Evolutionary conservation across 2,888 invertebrate species (phyloP).

Genomic region (Drosophila aldrichi): DNA sequence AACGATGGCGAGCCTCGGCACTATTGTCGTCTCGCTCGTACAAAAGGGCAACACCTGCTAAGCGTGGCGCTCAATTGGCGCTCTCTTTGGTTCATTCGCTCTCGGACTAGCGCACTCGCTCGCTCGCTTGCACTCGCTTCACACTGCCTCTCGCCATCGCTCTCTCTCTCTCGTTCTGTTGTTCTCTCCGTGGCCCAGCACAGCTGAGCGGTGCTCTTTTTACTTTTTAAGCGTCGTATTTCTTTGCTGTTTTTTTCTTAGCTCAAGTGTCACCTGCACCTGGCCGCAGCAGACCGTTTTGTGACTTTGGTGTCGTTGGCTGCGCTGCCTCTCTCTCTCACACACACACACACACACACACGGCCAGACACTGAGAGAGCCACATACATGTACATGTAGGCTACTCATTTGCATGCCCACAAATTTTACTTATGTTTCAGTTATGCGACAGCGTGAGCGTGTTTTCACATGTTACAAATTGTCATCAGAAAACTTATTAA

Average conservation of each 20-base stretch:
- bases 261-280: slow-evolving; percentile 73
- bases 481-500: slow-evolving; percentile 52
- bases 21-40: slow-evolving; percentile 46
- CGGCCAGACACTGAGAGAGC: neutral
- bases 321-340: slow-evolving; percentile 30
- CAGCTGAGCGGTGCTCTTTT: slow-evolving; percentile 53
- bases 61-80: slow-evolving; percentile 57
- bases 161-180: slow-evolving; percentile 28
- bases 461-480: slow-evolving; percentile 54
- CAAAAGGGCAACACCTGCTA: slow-evolving; percentile 54
- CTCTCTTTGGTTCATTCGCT: slow-evolving; percentile 46
- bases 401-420: slow-evolving; percentile 45
- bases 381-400: neutral
- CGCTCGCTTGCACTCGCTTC: slow-evolving; percentile 16
- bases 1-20: slow-evolving; percentile 46
- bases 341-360: neutral
- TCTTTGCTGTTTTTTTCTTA: slow-evolving; percentile 57
- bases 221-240: slow-evolving; percentile 50
- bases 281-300: slow-evolving; percentile 22
- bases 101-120: slow-evolving; percentile 35
- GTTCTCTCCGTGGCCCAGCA: slow-evolving; percentile 16
- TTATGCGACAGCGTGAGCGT: slow-evolving; percentile 20
- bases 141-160: slow-evolving; percentile 11
- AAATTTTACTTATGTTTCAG: slow-evolving; percentile 43
- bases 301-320: slow-evolving; percentile 17